Percentiles rank a stretch among this genome's conserved stretches.
These are phyloP conservation scores for Burhinus bistriatus DNA, from an alignment of 2,113 vertebrate species.

Conservation along the genomic window DNA sequence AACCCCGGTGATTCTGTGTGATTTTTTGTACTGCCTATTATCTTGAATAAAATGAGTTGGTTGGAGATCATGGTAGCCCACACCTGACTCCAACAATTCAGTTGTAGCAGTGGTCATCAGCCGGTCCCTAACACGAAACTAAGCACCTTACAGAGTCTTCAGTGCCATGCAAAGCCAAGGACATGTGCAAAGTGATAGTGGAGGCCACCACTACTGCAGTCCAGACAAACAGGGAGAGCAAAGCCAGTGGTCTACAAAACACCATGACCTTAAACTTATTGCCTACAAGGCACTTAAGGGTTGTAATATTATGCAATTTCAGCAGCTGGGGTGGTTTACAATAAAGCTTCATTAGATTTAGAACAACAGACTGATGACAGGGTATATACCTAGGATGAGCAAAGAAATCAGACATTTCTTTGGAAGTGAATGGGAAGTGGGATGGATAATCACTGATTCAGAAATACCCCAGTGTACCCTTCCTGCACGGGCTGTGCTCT, in stretches of 20 bases:
- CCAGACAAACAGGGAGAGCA: neutral
- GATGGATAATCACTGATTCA: neutral
- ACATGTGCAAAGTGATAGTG: neutral
- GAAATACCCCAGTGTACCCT: neutral
- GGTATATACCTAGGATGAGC: too few species aligned
- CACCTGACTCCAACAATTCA: neutral
- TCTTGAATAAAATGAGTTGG: rapidly evolving
- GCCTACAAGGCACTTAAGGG: neutral
- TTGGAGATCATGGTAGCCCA: neutral
- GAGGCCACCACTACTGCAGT: neutral
- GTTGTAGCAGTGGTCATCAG: neutral
- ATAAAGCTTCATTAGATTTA: neutral
- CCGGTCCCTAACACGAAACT: neutral
- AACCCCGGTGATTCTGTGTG: too few species aligned
- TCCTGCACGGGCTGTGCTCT: neutral
- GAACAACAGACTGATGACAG: neutral
- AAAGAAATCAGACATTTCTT: neutral
- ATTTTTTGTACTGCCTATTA: neutral
- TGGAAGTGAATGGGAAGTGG: neutral
- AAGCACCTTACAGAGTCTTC: neutral
- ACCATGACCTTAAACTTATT: rapidly evolving
- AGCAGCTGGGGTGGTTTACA: neutral
- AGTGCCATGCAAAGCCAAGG: neutral
- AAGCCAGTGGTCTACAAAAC: neutral
- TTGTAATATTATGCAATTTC: neutral